A percentile compares a stretch with the other conserved stretches of the same genome.
Evolutionary conservation across 2,797 vertebrate genomes (phyloP).

Genomic region (Cyclopterus lumpus): DNA sequence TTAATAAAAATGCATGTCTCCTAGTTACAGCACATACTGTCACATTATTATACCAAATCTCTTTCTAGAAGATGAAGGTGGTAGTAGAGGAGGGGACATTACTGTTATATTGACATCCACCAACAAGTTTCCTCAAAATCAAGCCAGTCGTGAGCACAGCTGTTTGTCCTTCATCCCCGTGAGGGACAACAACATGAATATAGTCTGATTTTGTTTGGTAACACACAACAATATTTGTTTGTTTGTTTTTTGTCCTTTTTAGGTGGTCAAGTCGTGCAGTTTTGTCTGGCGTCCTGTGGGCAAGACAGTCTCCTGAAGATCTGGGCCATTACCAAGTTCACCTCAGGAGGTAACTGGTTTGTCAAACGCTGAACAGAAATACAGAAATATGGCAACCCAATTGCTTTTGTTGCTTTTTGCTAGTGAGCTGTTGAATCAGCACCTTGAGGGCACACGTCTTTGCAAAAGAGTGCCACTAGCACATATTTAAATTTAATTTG

Average conservation of each 20-base stretch:
- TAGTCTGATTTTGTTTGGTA: background rate
- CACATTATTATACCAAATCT: background rate
- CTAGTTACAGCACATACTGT: background rate
- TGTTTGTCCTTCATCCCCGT: background rate
- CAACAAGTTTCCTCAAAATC: background rate
- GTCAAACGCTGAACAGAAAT: background rate
- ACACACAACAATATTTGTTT: background rate
- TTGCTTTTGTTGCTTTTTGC: background rate
- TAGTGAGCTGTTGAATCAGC: background rate
- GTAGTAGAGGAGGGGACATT: background rate
- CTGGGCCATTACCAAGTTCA: constrained; percentile 85
- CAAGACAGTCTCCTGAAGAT: constrained; percentile 93
- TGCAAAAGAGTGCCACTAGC: background rate
- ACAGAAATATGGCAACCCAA: background rate
- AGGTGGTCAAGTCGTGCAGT: constrained; percentile 77
- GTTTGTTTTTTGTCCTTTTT: constrained; percentile 9
- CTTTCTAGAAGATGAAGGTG: background rate
- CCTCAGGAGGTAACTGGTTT: constrained; percentile 79
- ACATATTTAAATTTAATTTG: background rate
- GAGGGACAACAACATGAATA: background rate
- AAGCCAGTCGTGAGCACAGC: background rate
- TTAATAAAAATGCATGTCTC: background rate
- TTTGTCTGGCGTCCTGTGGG: constrained; percentile 91
- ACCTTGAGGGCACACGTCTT: background rate
- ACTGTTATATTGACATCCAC: background rate